Evolutionary conservation across 2,113 vertebrate genomes (phyloP).

Genomic region (Gavia stellata): DNA sequence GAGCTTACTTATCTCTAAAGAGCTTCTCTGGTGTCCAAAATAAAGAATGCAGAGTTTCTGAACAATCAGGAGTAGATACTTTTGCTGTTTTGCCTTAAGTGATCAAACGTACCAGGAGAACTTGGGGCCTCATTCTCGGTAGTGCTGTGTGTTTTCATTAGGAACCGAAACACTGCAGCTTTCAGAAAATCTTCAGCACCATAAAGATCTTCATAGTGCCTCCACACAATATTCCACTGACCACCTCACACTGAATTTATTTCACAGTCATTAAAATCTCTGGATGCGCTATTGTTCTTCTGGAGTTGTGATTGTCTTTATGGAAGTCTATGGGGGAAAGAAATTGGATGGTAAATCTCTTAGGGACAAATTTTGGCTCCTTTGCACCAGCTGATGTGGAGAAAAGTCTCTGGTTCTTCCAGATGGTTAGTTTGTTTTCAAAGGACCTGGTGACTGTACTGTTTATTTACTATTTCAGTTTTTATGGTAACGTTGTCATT

Average conservation of each 20-base stretch:
- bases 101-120: not conserved
- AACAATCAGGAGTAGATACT: not conserved
- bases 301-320: not conserved
- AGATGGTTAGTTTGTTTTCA: not conserved
- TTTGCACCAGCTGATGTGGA: not conserved
- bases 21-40: slow-evolving; percentile 23
- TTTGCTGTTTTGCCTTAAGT: not conserved
- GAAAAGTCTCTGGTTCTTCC: not conserved
- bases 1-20: slow-evolving; percentile 34
- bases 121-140: not conserved
- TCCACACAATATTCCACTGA: not conserved
- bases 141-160: not conserved
- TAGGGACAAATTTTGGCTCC: not conserved
- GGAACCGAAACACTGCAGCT: not conserved
- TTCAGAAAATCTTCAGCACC: not conserved
- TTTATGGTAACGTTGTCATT: not conserved
- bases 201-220: not conserved
- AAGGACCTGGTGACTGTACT: not conserved
- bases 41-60: slow-evolving; percentile 33
- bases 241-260: not conserved
- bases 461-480: not conserved
- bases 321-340: not conserved
- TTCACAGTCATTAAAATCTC: not conserved
- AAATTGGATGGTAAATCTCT: not conserved
- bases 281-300: not conserved